Base-by-base conservation (phyloP, 2,888 invertebrate genomes). In the Mythimna albipuncta region DNA sequence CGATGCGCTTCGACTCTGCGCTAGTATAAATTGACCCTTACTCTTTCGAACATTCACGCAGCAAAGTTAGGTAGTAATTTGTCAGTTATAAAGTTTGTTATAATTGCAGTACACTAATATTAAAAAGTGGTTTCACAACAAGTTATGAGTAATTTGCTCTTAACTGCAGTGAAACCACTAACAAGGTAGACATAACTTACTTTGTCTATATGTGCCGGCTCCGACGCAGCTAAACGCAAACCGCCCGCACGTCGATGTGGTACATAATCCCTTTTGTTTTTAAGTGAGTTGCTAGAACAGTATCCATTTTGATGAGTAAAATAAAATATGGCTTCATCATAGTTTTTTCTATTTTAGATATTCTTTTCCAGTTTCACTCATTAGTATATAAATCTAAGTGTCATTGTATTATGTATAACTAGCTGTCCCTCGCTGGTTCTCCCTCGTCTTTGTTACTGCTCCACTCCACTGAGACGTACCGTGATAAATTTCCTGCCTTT, bases 191-290 rank as follows among this genome's bases (percentile, higher is more conserved):
- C 71, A 78, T 80, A 63, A 68, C 76, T 75, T 80, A 73, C 77
- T 88, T 85, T 88, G 68, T 85, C 80, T 85, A 21, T 87, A 85
- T 89, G 85, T 88, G 79, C 83, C 78, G 83, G 73, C 81, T 78
- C 72, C 85, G 81, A 77, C 84, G 82, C 82, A 85, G 83, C 77
- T 83, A 72, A 83, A 75, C 74, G 78, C 64, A 47, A 78, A 71
- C 77, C 79, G 77, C 57, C 74, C 75, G 75, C 81, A 73, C 77
- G 74, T 73, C 69, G 77, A 77, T 79, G 70, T 81, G 69, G 77
- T 79, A 83, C 65, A 55, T 78, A 78, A 80, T 81, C 71, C 72
- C 50, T 75, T 78, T 73, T 62, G 59, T 65, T 79, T 78, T 81
- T 82, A 47, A 71, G 85, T 86, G 69, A 86, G 81, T 86, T 65